Base-by-base conservation (phyloP, 2,797 vertebrate species). In the Acanthurus leucopareius region DNA sequence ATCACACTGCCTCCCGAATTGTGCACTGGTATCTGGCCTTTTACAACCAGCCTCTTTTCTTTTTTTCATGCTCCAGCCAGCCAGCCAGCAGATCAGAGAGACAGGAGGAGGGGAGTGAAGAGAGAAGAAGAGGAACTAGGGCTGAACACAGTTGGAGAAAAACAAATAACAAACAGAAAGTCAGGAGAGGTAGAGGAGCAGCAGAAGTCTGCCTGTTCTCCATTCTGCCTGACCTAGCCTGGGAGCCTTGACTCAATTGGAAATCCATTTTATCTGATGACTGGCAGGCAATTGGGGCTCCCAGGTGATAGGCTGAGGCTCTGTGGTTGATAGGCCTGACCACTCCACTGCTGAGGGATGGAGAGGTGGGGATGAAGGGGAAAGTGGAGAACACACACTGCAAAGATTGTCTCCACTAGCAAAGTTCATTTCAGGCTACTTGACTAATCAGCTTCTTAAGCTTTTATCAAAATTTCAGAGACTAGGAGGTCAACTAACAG, bases 201-300 rank as follows among this genome's bases (percentile, higher is more conserved):
- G 83, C 69, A 86, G 57, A 82, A 79, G 72, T 74, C 82, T 79
- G 82, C 64, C 83, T 74, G 67, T 75, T 85, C 88, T 77, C 83
- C 76, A 77, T 84, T 88, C 84, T 75, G 62, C 75, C 76, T 49
- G 57, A 74, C 72, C 75, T 66, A 81, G 82, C 83, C 59, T 71
- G 72, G 79, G 86, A 91, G 90, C 79, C 91, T 91, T 77, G 83
- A 89, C 81, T 92, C 85, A 82, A 91, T 91, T 91, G 88, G 87
- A 93, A 93, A 93, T 93, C 90, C 79, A 91, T 91, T 89, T 90
- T 80, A 91, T 92, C 80, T 91, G 88, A 87, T 89, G 91, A 91
- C 88, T 91, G 88, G 79, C 89, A 91, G 88, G 90, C 89, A 91
- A 91, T 87, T 90, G 90, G 89, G 77, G 84, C 77, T 91, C 88